These are phyloP conservation scores for Zosterops pallidus DNA, from an alignment of 2,113 vertebrate species.

Conservation along the genomic window DNA sequence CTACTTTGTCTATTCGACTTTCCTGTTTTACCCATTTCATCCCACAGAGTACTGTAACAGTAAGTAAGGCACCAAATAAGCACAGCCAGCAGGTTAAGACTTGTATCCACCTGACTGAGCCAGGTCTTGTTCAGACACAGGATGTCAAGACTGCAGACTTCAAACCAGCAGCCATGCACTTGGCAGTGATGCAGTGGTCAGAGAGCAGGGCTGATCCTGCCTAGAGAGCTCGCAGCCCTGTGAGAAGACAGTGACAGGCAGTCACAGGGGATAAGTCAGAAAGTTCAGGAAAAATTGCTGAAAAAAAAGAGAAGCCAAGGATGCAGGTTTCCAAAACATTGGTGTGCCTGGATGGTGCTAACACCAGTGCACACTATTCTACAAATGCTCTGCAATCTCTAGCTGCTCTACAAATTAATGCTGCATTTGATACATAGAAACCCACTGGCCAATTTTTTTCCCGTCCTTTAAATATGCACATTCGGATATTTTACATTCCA, in stretches of 20 bases:
- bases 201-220: not conserved
- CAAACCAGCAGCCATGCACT: not conserved
- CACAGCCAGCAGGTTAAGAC: not conserved
- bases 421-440: not conserved
- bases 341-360: not conserved
- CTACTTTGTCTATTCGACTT: accelerated
- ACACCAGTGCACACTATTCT: too few relatives aligned
- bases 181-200: not conserved
- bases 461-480: not conserved
- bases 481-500: not conserved
- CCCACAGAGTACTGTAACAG: not conserved
- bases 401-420: not conserved
- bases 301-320: not conserved
- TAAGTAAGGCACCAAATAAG: not conserved
- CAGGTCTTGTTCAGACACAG: not conserved
- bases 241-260: not conserved
- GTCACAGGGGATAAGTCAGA: not conserved
- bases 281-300: not conserved
- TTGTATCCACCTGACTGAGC: not conserved
- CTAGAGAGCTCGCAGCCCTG: not conserved
- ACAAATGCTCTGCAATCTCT: not conserved
- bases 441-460: accelerated
- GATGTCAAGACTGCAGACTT: not conserved
- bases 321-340: not conserved
- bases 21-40: not conserved